Conservation (phyloP, 2,113 vertebrate species). For the Dasypus novemcinctus region DNA sequence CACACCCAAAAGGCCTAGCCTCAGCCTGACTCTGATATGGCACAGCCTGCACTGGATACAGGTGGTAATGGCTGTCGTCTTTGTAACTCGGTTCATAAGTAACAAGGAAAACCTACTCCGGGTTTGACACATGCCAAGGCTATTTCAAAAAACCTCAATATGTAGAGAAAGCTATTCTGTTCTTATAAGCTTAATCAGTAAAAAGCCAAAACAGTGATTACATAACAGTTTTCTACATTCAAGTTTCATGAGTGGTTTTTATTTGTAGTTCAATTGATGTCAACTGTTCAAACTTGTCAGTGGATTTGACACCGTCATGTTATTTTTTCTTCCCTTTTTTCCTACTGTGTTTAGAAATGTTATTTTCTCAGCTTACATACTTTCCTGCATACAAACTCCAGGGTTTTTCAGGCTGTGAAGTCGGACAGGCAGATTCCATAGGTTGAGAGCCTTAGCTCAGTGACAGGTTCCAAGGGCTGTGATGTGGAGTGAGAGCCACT, state of each 20-base stretch:
- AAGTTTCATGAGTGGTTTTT: conserved; percentile 58
- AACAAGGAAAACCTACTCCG: conserved; percentile 71
- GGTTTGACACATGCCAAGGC: conserved; percentile 40
- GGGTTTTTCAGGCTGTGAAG: not conserved
- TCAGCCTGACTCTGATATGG: conserved; percentile 35
- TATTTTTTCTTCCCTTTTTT: not conserved
- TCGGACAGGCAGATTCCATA: not conserved
- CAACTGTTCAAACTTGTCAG: not conserved
- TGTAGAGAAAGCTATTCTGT: conserved; percentile 39
- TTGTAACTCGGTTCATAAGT: conserved; percentile 68
- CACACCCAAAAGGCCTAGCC: conserved; percentile 51
- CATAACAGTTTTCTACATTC: not conserved
- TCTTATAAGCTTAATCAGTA: conserved; percentile 42
- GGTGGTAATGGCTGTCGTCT: conserved; percentile 5
- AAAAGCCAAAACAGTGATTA: not conserved
- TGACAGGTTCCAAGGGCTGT: not conserved
- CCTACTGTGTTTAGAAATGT: not conserved
- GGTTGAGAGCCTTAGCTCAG: not conserved
- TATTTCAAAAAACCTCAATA: conserved; percentile 62
- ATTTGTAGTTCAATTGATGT: conserved; percentile 45
- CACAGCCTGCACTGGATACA: conserved; percentile 52
- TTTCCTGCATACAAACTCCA: not conserved
- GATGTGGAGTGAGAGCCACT: not conserved
- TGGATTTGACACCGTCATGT: not conserved
- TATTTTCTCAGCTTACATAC: not conserved